Evolutionary conservation across 92 coral and sea anemone genomes (phyloP), one percentile per base, ranked within the genome.

Genomic region (Bergia sp.): DNA sequence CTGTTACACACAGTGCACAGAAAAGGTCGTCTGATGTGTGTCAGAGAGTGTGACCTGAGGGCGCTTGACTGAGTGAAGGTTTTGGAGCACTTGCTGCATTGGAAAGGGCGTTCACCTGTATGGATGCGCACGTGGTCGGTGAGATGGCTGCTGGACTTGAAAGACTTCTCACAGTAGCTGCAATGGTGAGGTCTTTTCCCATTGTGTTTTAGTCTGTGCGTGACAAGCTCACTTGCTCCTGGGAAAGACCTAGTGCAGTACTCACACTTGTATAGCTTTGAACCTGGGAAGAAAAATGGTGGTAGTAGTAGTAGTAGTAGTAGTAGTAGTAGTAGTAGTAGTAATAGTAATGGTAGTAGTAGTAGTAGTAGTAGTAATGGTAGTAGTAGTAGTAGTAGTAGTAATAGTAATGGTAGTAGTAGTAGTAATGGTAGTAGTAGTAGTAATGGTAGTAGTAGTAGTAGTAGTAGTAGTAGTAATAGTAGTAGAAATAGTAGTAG

Each of bases 51-150:
- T 67, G 86, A 66, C 61, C 61, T 82, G 16, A 66, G 49, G 16
- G 86, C 86, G 73, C 86, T 82, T 45, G 77, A 73, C 50, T 82
- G 86, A 16, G 86, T 82, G 58, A 82, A 82, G 5, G 77, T 66
- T 41, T 82, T 82, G 77, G 41, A 42, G 77, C 86, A 82, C 43
- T 42, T 29, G 37, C 43, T 43, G 73, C 86, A 82, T 18, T 45
- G 58, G 61, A 82, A 82, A 3, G 86, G 86, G 1, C 86, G 77
- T 29, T 82, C 86, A 21, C 86, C 86, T n/a, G 86, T 82, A 75
- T 82, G 86, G 77, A 69, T 82, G 7, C 86, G 86, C n/a, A 66
- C 77, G 38, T 82, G 86, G 64, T 82, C 86, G 15, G 77, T 67
- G 16, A 82, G 86, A n/a, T 82, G 86, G 53, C 86, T 82, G 10